phyloP scores from a whole-genome alignment of 2,113 vertebrate species.

The Dasypus novemcinctus region DNA sequence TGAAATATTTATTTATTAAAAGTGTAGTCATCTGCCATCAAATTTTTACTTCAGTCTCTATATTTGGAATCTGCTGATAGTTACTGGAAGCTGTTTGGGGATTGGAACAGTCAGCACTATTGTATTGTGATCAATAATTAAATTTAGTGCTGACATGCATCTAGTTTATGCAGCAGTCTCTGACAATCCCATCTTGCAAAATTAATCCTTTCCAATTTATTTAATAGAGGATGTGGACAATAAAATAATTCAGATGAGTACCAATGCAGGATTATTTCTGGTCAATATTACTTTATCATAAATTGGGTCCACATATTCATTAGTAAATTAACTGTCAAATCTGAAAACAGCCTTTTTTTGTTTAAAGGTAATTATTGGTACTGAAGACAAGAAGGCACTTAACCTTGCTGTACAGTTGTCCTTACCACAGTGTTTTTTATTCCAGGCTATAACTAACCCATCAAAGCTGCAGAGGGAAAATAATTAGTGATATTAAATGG shows the following conservation, averaged over 20 bases:
- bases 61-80: slow-evolving; percentile 92
- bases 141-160: slow-evolving; percentile 93
- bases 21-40: slow-evolving; percentile 84
- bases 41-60: slow-evolving; percentile 81
- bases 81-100: slow-evolving; percentile 88
- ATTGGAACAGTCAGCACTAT: slow-evolving; percentile 93
- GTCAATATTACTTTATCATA: slow-evolving; percentile 89
- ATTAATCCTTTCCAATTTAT: slow-evolving; percentile 91
- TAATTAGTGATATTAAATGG: slow-evolving; percentile 88
- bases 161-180: slow-evolving; percentile 87
- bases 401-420: slow-evolving; percentile 88
- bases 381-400: slow-evolving; percentile 89
- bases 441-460: slow-evolving; percentile 85
- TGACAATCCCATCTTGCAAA: slow-evolving; percentile 89
- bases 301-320: slow-evolving; percentile 87
- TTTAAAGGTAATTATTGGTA: slow-evolving; percentile 90
- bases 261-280: slow-evolving; percentile 84
- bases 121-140: slow-evolving; percentile 96
- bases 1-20: slow-evolving; percentile 88
- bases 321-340: slow-evolving; percentile 91
- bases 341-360: slow-evolving; percentile 84
- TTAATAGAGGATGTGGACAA: slow-evolving; percentile 88
- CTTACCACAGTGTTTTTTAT: slow-evolving; percentile 86
- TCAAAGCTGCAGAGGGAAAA: slow-evolving; percentile 85
- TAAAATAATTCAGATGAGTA: slow-evolving; percentile 88